Evolutionary conservation across 2,113 vertebrate genomes (phyloP), one percentile per base, ranked within the genome.

Genomic region (Carassius carassius): DNA sequence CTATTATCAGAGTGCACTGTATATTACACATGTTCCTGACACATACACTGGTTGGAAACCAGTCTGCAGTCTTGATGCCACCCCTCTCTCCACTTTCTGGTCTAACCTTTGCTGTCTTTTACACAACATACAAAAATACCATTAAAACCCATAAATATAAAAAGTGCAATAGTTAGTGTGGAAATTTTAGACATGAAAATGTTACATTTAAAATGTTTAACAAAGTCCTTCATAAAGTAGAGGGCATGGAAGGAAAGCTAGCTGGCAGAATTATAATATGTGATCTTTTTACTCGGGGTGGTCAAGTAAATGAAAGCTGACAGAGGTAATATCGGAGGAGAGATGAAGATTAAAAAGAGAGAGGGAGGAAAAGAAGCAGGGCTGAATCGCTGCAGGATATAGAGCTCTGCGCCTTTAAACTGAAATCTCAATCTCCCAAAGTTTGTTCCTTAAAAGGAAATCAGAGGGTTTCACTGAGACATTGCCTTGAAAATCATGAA

Each of bases 361-460:
- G 78, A 76, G 58, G 35, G 80, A 87, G 84, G 47, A 54, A 76
- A 76, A 56, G 14, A 63, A 77, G 25, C 21, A 0, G 69, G 47
- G 81, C 58, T 25, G 72, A 84, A 88, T 84, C 82, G 87, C 89
- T 91, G 89, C 90, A 54, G 63, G 90, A 88, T 85, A 90, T 60
- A 86, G 86, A 85, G 91, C 90, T 89, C 87, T 91, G 79, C 88
- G 88, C 92, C 91, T 94, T 93, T 90, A 94, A 93, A 92, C 88
- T 87, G 90, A 93, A 92, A 90, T 91, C 91, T 94, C 91, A 94
- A 92, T 93, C 92, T 91, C 86, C 86, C 60, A 44, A 92, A 93
- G 93, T 94, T 94, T 94, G 93, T 94, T 94, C 93, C 91, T 93
- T 94, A 93, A 94, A 94, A 94, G 92, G 93, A 94, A 95, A 94